phyloP scores from a whole-genome alignment of 37 sponge, comb jelly and placozoan genomes.

The Petrosia ficiformis region DNA sequence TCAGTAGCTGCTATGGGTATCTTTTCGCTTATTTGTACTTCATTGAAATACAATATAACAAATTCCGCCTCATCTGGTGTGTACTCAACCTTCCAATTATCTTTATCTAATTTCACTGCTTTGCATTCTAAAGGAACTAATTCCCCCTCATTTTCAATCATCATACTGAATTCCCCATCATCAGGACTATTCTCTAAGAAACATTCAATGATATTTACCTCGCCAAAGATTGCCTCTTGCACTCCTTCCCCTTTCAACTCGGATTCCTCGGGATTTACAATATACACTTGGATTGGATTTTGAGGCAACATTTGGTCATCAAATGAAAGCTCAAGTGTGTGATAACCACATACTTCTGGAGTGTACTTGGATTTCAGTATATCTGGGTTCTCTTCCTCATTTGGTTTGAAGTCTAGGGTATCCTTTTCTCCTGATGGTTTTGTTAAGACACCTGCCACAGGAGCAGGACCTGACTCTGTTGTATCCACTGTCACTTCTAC shows the following conservation, averaged over 20 bases:
- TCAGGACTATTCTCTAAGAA: neutral
- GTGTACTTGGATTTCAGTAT: neutral
- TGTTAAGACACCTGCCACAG: conserved; percentile 34
- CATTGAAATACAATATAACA: neutral
- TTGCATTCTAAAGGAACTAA: neutral
- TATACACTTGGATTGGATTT: neutral
- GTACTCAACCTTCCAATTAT: neutral
- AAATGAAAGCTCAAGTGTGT: neutral
- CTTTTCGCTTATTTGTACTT: neutral
- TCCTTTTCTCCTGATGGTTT: conserved; percentile 37
- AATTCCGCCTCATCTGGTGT: neutral
- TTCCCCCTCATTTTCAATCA: neutral
- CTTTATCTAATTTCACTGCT: neutral
- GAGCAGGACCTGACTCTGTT: conserved; percentile 48
- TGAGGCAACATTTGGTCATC: neutral
- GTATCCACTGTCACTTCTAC: conserved; percentile 51
- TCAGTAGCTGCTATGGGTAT: neutral
- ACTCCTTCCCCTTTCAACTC: neutral
- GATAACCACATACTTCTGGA: neutral
- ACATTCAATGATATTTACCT: neutral
- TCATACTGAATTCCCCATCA: neutral
- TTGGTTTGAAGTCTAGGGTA: neutral
- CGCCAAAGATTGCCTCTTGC: neutral
- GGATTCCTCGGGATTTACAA: neutral
- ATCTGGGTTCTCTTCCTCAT: conserved; percentile 18